phyloP scores from a whole-genome alignment of 2,113 vertebrate species.

The Glaucomys volans region DNA sequence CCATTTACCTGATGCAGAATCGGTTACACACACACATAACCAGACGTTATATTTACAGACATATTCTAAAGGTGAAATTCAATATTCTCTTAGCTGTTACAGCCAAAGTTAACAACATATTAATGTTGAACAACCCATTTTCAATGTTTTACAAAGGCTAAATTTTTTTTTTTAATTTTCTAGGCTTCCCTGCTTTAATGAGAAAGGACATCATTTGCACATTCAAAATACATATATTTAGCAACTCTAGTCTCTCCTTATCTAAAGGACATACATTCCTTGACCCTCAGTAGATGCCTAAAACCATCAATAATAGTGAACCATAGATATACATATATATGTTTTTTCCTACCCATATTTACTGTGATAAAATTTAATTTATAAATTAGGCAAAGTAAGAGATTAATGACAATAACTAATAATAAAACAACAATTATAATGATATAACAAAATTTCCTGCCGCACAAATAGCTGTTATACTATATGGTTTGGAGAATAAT shows the following conservation, averaged over 20 bases:
- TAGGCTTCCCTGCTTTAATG: neutral
- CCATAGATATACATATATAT: neutral
- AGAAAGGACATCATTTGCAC: constrained; percentile 28
- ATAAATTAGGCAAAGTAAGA: neutral
- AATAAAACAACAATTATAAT: neutral
- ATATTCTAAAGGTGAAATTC: constrained; percentile 29
- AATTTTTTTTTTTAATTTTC: neutral
- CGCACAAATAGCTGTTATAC: no score
- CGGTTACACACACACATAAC: neutral
- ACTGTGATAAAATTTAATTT: neutral
- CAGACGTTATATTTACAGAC: neutral
- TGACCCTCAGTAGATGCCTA: neutral
- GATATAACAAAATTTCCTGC: neutral
- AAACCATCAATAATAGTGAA: neutral
- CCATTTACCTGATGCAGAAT: neutral
- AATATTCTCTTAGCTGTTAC: neutral
- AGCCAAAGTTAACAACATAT: neutral
- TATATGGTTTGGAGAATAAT: no score
- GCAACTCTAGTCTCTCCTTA: neutral
- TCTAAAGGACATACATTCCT: neutral
- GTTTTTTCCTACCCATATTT: neutral
- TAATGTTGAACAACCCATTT: constrained; percentile 9
- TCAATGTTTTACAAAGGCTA: neutral
- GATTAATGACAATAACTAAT: neutral
- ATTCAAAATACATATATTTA: constrained; percentile 36